Conservation (phyloP, 1,140 invertebrate species). For the Chelonus insularis region DNA sequence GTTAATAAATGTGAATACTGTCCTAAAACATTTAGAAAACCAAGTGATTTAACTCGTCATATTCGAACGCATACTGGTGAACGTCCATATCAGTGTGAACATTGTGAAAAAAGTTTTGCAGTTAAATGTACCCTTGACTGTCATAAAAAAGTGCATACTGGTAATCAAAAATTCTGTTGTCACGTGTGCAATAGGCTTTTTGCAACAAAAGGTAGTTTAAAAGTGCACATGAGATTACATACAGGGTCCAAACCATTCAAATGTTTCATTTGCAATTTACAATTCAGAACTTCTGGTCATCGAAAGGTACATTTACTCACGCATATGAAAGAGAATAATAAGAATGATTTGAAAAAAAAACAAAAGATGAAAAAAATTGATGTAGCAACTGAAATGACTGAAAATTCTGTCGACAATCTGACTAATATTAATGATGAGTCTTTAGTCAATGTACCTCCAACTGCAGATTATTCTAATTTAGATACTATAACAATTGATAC, state of each 20-base stretch:
- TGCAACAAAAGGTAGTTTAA: slow-evolving; percentile 67
- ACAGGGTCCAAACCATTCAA: slow-evolving; percentile 71
- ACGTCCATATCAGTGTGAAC: slow-evolving; percentile 67
- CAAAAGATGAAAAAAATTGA: slow-evolving; percentile 33
- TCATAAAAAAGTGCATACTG: slow-evolving; percentile 66
- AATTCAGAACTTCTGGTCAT: slow-evolving; percentile 72
- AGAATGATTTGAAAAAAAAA: slow-evolving; percentile 26
- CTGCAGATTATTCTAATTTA: slow-evolving; percentile 29
- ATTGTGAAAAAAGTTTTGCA: slow-evolving; percentile 69
- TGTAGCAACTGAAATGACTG: slow-evolving; percentile 27
- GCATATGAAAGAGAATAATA: slow-evolving; percentile 59
- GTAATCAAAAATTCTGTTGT: slow-evolving; percentile 62
- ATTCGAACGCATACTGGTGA: slow-evolving; percentile 69
- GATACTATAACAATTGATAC: slow-evolving; percentile 39
- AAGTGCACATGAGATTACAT: slow-evolving; percentile 73
- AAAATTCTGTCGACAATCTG: not conserved
- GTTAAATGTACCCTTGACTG: slow-evolving; percentile 70
- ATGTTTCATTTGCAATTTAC: slow-evolving; percentile 66
- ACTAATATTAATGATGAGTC: not conserved
- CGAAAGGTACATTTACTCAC: slow-evolving; percentile 67
- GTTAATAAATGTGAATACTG: slow-evolving; percentile 64
- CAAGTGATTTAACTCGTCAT: slow-evolving; percentile 62
- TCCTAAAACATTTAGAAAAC: slow-evolving; percentile 61
- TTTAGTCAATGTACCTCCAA: not conserved
- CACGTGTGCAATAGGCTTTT: slow-evolving; percentile 65